These are phyloP conservation scores for Drosophila paranaensis DNA, from an alignment of 2,888 invertebrate species.

Conservation along the genomic window DNA sequence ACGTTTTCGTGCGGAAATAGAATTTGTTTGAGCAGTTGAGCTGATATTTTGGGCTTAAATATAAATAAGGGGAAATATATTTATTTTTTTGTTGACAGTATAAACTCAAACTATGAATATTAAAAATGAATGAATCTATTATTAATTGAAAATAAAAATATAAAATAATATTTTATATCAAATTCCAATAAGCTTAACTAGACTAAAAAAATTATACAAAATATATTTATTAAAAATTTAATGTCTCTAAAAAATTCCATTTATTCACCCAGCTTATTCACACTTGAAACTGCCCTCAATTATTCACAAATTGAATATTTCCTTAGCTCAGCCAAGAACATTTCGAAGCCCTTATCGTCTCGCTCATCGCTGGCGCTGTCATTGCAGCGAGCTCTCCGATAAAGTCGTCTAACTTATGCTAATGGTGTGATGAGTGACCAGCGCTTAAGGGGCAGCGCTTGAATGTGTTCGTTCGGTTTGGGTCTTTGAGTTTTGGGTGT, in stretches of 20 bases:
- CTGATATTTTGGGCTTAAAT: neutral
- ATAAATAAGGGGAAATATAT: neutral
- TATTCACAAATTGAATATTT: neutral
- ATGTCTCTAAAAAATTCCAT: neutral
- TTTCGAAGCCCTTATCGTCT: neutral
- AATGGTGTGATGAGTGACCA: slow-evolving; percentile 40
- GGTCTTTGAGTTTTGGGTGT: slow-evolving; percentile 31
- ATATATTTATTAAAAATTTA: neutral
- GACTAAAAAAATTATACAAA: neutral
- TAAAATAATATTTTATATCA: too few species aligned
- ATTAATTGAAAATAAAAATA: too few species aligned
- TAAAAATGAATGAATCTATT: too few species aligned
- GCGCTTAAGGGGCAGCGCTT: slow-evolving; percentile 4
- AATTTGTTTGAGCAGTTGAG: neutral
- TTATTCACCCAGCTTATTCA: neutral
- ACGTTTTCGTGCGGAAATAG: slow-evolving; percentile 6
- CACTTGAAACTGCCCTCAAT: neutral
- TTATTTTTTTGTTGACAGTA: neutral
- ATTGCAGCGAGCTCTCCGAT: neutral
- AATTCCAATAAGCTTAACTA: too few species aligned
- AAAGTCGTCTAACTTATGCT: slow-evolving; percentile 35
- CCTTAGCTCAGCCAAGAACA: neutral
- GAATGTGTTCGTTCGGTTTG: slow-evolving; percentile 21
- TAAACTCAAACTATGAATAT: neutral
- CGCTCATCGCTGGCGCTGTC: too few species aligned